Conservation (phyloP, 2,113 vertebrate species). For the Melanocharis versteri region DNA sequence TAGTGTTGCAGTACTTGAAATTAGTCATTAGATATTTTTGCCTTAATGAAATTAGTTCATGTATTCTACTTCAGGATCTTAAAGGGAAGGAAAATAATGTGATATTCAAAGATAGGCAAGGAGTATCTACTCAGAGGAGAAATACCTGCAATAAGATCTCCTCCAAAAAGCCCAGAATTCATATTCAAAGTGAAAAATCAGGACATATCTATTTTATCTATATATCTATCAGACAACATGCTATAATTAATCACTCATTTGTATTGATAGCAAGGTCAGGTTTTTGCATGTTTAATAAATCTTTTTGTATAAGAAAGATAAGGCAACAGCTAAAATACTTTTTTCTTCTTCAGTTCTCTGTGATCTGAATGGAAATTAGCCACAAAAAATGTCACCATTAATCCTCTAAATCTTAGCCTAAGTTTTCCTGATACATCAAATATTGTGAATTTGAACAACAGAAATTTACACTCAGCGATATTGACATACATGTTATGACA, state of each 20-base stretch:
- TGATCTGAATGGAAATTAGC: not conserved
- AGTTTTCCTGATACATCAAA: not conserved
- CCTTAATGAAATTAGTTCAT: not conserved
- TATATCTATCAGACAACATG: too few species aligned
- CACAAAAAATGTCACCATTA: not conserved
- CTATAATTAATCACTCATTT: not conserved
- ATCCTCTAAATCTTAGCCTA: not conserved
- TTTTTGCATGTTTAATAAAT: not conserved
- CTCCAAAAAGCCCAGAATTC: not conserved
- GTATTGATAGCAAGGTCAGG: not conserved
- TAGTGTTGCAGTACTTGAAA: not conserved
- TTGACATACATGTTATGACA: not conserved
- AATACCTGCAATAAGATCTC: not conserved
- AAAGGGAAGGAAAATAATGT: not conserved
- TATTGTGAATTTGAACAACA: not conserved
- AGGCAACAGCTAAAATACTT: not conserved
- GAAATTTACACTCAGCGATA: not conserved
- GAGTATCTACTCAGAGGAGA: not conserved
- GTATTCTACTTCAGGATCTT: not conserved
- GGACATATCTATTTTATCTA: not conserved
- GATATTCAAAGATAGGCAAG: not conserved
- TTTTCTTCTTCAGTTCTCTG: not conserved
- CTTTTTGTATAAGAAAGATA: not conserved
- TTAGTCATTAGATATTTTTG: not conserved
- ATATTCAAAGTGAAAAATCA: not conserved